Base-by-base conservation (phyloP, 1,140 invertebrate species). In the Drosophila teissieri region DNA sequence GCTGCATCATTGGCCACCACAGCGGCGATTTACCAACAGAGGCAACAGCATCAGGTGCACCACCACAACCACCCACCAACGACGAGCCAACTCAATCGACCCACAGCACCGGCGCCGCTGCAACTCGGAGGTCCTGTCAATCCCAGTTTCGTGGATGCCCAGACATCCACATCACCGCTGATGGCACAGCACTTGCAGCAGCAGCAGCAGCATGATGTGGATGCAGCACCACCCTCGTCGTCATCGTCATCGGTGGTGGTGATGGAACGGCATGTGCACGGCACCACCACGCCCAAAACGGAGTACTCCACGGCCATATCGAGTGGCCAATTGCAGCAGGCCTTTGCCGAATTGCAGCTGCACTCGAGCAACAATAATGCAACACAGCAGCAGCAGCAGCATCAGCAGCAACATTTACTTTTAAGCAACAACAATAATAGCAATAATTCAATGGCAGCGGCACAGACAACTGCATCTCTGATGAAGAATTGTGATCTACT, bases 401-500 rank as follows among this genome's bases (percentile, higher is more conserved):
- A 68, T 24, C 79, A 68, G 42, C 80, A 80, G 51, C 89, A 74
- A 67, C 86, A 90, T 67, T 78, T 84, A 84, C 61, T 91, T 70
- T 73, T 91, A 86, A 91, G 80, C 72, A 91, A 90, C 85, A 91
- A 91, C 78, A 91, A 91, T 91, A 91, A 91, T 84, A 91, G 82
- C 83, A 91, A 91, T 89, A 91, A 89, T 85, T 85, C 77, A 58
- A 85, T 69, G 67, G 48, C 84, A 85, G 67, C 75, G 27, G 57
- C 72, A 69, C 65, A 80, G 49, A 75, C 63, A 55, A 75, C 63
- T 62, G 68, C 70, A 39, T 58, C 75, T 56, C 57, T 68, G 51
- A 80, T 80, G 61, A 92, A 90, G 90, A 91, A 92, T 91, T 92
- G 88, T 91, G 91, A 91, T 92, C 78, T 91, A 56, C 75, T 91